Percentiles rank a stretch among this genome's conserved stretches.
These are phyloP conservation scores for Ormyrus thymus DNA, from an alignment of 2,888 invertebrate species.

Conservation along the genomic window DNA sequence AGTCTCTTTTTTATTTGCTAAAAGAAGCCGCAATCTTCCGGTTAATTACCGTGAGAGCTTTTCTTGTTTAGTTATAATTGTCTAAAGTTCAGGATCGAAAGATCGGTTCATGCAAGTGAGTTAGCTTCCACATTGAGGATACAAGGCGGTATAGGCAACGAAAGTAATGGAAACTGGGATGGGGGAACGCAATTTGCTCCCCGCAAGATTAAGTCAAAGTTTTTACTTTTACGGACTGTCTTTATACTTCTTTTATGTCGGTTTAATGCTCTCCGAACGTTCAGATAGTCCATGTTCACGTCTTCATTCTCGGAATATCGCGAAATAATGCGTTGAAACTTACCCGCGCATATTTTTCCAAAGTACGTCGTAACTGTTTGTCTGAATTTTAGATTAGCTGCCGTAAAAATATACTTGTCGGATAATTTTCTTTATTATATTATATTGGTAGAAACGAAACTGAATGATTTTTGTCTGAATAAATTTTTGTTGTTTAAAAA, in stretches of 20 bases:
- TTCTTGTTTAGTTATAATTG: neutral
- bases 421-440: no score
- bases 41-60: no score
- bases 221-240: slow-evolving; percentile 64
- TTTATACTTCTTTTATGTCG: slow-evolving; percentile 65
- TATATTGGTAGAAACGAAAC: no score
- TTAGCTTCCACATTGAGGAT: slow-evolving; percentile 4
- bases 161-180: slow-evolving; percentile 65
- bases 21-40: no score
- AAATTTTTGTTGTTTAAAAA: no score
- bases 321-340: slow-evolving; percentile 19
- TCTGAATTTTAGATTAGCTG: no score
- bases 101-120: slow-evolving; percentile 19
- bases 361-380: no score
- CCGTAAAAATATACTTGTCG: no score
- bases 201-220: slow-evolving; percentile 66
- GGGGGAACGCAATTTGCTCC: slow-evolving; percentile 65
- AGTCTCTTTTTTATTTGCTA: neutral
- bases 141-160: slow-evolving; percentile 13
- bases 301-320: slow-evolving; percentile 12
- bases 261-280: slow-evolving; percentile 56
- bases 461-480: no score
- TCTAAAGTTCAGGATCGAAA: neutral
- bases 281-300: slow-evolving; percentile 29
- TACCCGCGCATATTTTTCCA: neutral